Evolutionary conservation across 1,140 invertebrate genomes (phyloP), one percentile per base, ranked within the genome.

Genomic region (Eueides isabella): DNA sequence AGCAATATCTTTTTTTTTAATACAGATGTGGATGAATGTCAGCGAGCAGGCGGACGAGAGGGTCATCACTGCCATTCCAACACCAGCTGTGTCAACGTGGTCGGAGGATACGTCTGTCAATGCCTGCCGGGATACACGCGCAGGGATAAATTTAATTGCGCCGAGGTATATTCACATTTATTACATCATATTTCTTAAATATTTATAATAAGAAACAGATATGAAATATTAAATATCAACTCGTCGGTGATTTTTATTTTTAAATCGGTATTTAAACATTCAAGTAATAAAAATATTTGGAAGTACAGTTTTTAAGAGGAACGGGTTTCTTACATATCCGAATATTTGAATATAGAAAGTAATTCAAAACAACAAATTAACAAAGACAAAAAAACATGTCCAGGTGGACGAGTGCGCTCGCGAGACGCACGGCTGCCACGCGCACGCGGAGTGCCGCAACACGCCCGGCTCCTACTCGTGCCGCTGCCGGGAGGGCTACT

Each of bases 401-500:
- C 72, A 91, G 89, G 87, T 96, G 70, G 96, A 98, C 86, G 97
- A 98, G 90, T 98, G 97, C 81, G 91, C 93, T 71, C 94, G 94
- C 6, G 95, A 95, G 28, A 94, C 94, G 67, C 96, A 97, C 89
- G 90, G 94, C 67, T 98, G 98, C 88, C 95, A 98, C 89, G 85
- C 94, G 67, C 95, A 97, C 87, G 97, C 98, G 5, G 94, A 95
- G 38, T 99, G 98, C 92, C 94, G 95, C 72, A 99, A 99, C 93
- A 97, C 97, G 33, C 95, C 95, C 72, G 98, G 98, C 48, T 97
- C 96, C 74, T 98, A 97, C 92, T 95, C 95, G 64, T 99, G 98
- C 89, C 92, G 95, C 9, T 99, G 98, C 93, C 94, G 95, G 29
- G 93, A 95, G 11, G 98, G 98, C 6, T 99, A 97, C 92, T 93